These are phyloP conservation scores for Charadrius vociferus DNA, from an alignment of 2,113 vertebrate genomes.

Conservation along the genomic window DNA sequence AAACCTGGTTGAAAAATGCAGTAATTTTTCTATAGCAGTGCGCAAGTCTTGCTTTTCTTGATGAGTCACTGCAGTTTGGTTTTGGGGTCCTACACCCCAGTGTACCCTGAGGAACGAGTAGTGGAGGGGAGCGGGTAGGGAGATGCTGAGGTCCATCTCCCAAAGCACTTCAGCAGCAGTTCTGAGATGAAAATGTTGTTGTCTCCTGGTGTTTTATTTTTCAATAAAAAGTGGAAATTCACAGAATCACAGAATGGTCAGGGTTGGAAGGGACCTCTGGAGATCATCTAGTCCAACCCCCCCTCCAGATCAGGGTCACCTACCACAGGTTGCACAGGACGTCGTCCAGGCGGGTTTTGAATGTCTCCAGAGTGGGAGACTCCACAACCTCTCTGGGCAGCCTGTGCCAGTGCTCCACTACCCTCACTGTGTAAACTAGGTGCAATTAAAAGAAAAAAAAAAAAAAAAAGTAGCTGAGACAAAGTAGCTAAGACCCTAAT, in stretches of 20 bases:
- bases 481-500: accelerated
- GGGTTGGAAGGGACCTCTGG: too few relatives aligned
- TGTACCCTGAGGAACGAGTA: neutral
- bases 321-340: too few relatives aligned
- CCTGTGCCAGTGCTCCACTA: too few relatives aligned
- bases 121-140: neutral
- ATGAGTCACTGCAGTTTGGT: neutral
- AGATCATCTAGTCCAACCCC: too few relatives aligned
- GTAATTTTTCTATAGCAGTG: neutral
- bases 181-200: neutral
- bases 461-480: too few relatives aligned
- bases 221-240: neutral
- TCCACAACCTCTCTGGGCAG: too few relatives aligned
- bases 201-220: neutral
- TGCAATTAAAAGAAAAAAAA: neutral
- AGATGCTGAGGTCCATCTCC: neutral
- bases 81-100: neutral
- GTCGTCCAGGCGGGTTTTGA: too few relatives aligned
- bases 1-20: neutral
- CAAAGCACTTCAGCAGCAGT: neutral
- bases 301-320: too few relatives aligned
- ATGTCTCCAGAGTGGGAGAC: too few relatives aligned
- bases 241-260: too few relatives aligned
- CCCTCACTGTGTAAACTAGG: neutral
- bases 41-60: neutral